Evolutionary conservation across 2,888 invertebrate genomes (phyloP), one percentile per base, ranked within the genome.

Genomic region (Pristionchus exspectatus): DNA sequence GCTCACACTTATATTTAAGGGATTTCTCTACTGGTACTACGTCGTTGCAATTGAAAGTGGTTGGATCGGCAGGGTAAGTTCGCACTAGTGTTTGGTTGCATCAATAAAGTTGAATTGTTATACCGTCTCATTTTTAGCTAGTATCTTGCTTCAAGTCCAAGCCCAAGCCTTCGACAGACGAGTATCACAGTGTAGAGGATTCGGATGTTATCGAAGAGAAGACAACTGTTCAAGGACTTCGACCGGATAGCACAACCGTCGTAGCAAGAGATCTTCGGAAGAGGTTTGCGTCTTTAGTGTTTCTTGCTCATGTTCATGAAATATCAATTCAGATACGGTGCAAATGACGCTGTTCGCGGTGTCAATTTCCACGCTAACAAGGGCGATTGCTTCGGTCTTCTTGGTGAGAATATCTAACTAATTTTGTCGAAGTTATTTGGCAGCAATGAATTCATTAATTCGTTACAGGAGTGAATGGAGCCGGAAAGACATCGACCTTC

Each of bases 401-500:
- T 92, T 21, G 92, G 91, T 77, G 54, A 44, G 74, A 50, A 50
- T 50, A 50, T 10, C 9, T 7, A 50, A 7, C 44, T 50, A 50
- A 50, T 3, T 50, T 50, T 50, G 44, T 0, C 44, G 4, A 50
- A 9, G 44, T 50, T 50, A 7, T 50, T 9, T 50, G 44, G 44
- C 9, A 50, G 9, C 44, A 50, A 50, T 50, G 12, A 50, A 50
- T 50, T 50, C 44, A 50, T 50, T 12, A 50, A 50, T 50, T 10
- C 44, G 44, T 50, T 7, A 24, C 72, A 90, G 90, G 93, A 88
- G 93, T 94, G 33, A 94, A 94, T 88, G 93, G 93, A 5, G 94
- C 94, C 30, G 94, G 94, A 72, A 94, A 94, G 89, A 94, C 94
- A 30, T 92, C 93, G 14, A 94, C 94, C 24, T 94, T 94, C 92